Base-by-base conservation (phyloP, 2,113 vertebrate species). In the Caretta caretta region DNA sequence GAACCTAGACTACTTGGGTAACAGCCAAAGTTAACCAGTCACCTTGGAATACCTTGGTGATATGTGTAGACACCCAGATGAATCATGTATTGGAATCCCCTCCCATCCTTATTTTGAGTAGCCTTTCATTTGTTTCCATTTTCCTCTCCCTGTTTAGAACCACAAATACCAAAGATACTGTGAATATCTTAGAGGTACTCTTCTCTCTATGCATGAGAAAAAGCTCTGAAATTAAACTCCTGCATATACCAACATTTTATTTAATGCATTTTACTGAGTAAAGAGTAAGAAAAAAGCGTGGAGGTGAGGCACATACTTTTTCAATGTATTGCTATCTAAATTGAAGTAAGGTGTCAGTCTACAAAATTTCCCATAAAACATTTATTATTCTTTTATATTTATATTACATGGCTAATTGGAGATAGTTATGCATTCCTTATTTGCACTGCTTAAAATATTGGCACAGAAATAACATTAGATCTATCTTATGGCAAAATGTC, bases 401-500 rank as follows among this genome's bases (percentile, higher is more conserved):
- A 94, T 87, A 89, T 92, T 96, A 94, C 92, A 92, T 78, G 95
- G 88, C 90, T 96, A 96, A 96, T 96, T 96, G 75, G 57, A 90
- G 38, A 94, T 95, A 95, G 89, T 90, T 94, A 88, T 91, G 92
- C 54, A 94, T 97, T 97, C 90, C 42, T 97, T 97, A 76, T 90
- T 94, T 95, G 49, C 91, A 82, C 89, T 94, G 27, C 94, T 98
- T 96, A 94, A 97, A 97, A 96, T 92, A 95, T 88, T 94, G 96
- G 90, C 97, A 93, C 62, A 85, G 85, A 97, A 96, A 96, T 96
- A 93, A 78, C 95, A 93, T 93, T 93, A 97, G 95, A 86, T 96
- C 95, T 93, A 96, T 97, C 94, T 97, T 96, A 86, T 98, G 98
- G 98, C 98, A 96, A 90, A 95, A 86, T 79, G 97, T 97, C 98